Conservation (phyloP, 1,140 invertebrate species). For the Nasonia longicornis region DNA sequence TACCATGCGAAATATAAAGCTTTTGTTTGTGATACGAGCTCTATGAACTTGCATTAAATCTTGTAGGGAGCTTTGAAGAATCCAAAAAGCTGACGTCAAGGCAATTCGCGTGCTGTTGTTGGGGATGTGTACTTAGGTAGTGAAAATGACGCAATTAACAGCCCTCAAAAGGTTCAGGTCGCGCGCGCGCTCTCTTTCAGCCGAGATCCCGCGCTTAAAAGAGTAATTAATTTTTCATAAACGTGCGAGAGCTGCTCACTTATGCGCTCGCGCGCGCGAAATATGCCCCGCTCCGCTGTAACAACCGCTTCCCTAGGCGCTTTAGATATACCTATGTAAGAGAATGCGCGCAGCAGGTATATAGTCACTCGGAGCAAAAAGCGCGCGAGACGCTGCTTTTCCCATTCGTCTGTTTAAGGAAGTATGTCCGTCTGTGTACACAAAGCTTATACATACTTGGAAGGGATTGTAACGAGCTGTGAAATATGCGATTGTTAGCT, state of each 20-base stretch:
- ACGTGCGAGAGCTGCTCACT: neutral
- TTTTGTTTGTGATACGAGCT: no score
- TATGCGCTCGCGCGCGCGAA: neutral
- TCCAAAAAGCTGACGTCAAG: no score
- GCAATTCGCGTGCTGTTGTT: neutral
- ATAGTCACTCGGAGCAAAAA: neutral
- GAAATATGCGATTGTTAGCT: neutral
- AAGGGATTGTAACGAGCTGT: neutral
- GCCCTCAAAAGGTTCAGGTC: neutral
- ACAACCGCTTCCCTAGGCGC: neutral
- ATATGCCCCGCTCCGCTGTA: neutral
- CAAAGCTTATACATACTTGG: neutral
- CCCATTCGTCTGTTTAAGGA: neutral
- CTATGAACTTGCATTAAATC: no score
- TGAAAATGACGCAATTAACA: neutral
- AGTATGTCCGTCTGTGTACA: neutral
- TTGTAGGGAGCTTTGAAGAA: no score
- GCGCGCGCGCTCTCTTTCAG: neutral
- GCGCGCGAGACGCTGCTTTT: neutral
- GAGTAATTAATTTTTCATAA: neutral
- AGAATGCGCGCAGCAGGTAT: neutral
- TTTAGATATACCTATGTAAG: neutral
- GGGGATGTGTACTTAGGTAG: neutral
- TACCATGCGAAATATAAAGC: no score
- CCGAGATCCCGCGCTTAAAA: neutral